Conservation (phyloP, 2,113 vertebrate species). For the Xyliphius kryptos region DNA sequence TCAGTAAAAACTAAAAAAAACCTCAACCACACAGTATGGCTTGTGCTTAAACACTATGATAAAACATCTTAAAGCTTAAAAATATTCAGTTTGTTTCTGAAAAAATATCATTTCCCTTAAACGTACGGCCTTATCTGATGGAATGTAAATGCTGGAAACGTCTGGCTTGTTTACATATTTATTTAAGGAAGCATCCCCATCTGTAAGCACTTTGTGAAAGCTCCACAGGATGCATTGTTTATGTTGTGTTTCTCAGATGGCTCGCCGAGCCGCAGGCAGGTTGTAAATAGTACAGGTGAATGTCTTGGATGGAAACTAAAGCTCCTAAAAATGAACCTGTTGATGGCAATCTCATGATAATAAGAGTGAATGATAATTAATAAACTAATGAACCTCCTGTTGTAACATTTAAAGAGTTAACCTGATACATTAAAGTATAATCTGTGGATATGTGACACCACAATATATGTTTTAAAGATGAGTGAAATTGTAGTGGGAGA, state of each 20-base stretch:
- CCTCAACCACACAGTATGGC: no score
- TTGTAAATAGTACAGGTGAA: slow-evolving; percentile 34
- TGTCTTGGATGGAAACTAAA: slow-evolving; percentile 4
- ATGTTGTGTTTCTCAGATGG: slow-evolving; percentile 13
- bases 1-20: no score
- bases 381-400: background rate
- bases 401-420: background rate
- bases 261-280: slow-evolving; percentile 5
- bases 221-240: slow-evolving; percentile 34
- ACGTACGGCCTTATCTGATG: background rate
- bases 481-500: no score
- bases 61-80: no score
- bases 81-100: no score
- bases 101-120: no score
- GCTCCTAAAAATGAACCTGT: slow-evolving; percentile 2
- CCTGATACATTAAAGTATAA: no score
- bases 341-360: slow-evolving; percentile 46
- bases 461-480: no score
- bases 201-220: slow-evolving; percentile 24
- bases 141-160: background rate
- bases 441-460: no score
- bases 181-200: slow-evolving; percentile 16
- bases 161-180: slow-evolving; percentile 1
- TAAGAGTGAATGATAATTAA: background rate
- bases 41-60: no score